phyloP scores from a whole-genome alignment of 2,113 vertebrate species.

The Pomatostomus ruficeps region DNA sequence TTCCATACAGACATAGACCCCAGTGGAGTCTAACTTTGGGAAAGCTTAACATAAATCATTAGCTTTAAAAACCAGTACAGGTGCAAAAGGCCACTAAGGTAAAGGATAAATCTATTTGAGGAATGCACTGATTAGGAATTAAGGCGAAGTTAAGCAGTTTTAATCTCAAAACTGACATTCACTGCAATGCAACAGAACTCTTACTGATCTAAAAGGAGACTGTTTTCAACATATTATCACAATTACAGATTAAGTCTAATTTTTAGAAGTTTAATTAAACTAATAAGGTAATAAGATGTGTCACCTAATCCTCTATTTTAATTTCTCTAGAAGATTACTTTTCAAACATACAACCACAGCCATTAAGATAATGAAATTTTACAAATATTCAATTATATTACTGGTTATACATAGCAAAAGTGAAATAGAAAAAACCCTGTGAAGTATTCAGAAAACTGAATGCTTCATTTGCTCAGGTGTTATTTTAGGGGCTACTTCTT shows the following conservation, averaged over 20 bases:
- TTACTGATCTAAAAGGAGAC: background rate
- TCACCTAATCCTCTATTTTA: background rate
- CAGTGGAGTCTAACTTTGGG: background rate
- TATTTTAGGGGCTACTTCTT: conserved; percentile 8
- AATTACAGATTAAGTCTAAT: background rate
- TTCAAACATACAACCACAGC: background rate
- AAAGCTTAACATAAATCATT: background rate
- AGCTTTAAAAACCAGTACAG: background rate
- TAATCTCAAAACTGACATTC: background rate
- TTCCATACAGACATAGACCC: background rate
- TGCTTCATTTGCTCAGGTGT: background rate
- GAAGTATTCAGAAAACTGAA: conserved; percentile 10
- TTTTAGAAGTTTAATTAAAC: background rate
- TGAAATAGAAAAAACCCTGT: background rate
- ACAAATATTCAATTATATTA: background rate
- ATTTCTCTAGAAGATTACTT: background rate
- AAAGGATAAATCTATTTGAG: background rate
- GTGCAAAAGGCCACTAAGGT: background rate
- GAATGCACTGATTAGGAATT: background rate
- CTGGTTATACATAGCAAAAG: conserved; percentile 35
- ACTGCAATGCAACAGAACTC: background rate
- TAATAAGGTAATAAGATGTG: background rate
- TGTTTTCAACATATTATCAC: background rate
- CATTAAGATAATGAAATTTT: background rate
- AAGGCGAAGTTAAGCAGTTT: background rate